Base-by-base conservation (phyloP, 2,888 invertebrate species). In the Ypsolopha scabrella region DNA sequence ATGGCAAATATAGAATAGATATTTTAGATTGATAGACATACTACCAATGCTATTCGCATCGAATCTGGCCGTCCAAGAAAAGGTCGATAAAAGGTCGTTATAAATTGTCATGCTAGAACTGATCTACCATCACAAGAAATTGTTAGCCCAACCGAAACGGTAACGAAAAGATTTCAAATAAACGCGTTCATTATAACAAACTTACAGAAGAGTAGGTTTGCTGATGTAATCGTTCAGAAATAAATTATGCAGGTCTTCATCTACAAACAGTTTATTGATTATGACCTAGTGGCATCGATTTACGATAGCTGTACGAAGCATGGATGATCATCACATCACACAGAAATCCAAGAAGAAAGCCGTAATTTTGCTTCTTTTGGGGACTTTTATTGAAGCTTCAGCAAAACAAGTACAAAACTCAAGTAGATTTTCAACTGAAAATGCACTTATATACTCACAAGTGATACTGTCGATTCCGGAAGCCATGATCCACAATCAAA, bases 381-480 rank as follows among this genome's bases (percentile, higher is more conserved):
- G 24, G 24, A 24, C 24, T 24, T 24, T n/a, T 24, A 24, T 4
- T 24, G 24, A 24, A 24, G 24, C 24, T 24, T 24, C 24, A 24
- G 24, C 24, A 24, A 24, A 24, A 24, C 24, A 24, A 24, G 24
- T 24, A 24, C 24, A 24, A 24, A 24, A 24, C 24, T 24, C 39
- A 6, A 39, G 6, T 2, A 39, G 39, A 9, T 39, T 39, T 39
- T 11, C 10, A 39, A 53, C 53, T 53, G 46, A 57, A 58, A 54
- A 55, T 51, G 52, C 52, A 55, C 37, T 47, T 34, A 50, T 34
- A 50, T 51, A 79, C 81, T 81, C 64, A 81, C 81, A 58, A 55
- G 73, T 72, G 61, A 78, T 65, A 52, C 63, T 67, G 59, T 74
- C 71, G 59, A 61, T 70, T 62, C 62, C 70, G 55, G 74, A 65